A percentile compares a stretch with the other conserved stretches of the same genome.
These are phyloP conservation scores for Amphiprion ocellaris DNA, from an alignment of 2,113 vertebrate genomes.

Conservation along the genomic window DNA sequence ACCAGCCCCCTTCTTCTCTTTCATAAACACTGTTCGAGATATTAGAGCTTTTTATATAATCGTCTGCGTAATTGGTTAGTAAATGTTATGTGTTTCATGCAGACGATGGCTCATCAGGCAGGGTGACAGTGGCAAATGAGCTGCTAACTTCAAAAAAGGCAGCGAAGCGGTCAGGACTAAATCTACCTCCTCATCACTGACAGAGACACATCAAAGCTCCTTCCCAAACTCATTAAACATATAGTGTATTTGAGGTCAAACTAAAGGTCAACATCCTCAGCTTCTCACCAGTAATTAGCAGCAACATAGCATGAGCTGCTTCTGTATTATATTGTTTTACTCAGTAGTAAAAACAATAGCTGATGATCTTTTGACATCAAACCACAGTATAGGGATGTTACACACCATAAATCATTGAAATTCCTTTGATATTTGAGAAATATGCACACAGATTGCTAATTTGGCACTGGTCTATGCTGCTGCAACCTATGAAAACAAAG, in stretches of 20 bases:
- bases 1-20: not conserved
- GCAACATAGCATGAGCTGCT: not conserved
- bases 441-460: not conserved
- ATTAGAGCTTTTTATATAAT: slow-evolving; percentile 8
- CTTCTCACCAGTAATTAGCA: slow-evolving; percentile 21
- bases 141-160: slow-evolving; percentile 12
- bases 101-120: not conserved
- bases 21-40: not conserved
- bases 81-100: slow-evolving; percentile 21
- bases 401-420: not conserved
- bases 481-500: not conserved
- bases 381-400: not conserved
- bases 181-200: slow-evolving; percentile 38
- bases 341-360: slow-evolving; percentile 18
- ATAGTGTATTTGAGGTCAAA: slow-evolving; percentile 18
- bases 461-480: not conserved
- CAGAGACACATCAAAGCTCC: slow-evolving; percentile 34
- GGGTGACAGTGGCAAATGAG: not conserved
- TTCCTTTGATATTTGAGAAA: slow-evolving; percentile 20
- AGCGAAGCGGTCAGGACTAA: not conserved
- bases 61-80: not conserved
- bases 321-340: not conserved
- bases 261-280: not conserved
- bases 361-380: not conserved
- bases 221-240: slow-evolving; percentile 43